Conservation (phyloP, 2,888 invertebrate genomes). For the Erebia epiphron region DNA sequence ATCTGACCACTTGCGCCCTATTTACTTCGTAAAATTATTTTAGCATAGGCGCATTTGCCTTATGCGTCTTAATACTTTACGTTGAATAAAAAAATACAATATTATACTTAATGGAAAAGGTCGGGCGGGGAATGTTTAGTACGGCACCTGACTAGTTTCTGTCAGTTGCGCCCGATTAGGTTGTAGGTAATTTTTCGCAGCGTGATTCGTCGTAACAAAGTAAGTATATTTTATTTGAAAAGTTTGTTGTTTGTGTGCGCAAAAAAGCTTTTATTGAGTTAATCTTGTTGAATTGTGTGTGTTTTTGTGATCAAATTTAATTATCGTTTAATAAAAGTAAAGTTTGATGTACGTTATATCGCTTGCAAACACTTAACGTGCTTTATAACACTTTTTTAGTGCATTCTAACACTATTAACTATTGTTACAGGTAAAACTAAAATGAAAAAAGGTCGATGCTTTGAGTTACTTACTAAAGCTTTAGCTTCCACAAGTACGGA, state of each 20-base stretch:
- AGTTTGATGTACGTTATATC: too few relatives aligned
- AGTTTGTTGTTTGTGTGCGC: background rate
- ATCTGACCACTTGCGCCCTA: conserved; percentile 8
- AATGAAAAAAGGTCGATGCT: too few relatives aligned
- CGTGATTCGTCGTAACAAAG: conserved; percentile 6
- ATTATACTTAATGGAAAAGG: conserved; percentile 6
- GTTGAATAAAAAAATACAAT: conserved; percentile 8
- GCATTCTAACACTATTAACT: too few relatives aligned
- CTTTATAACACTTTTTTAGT: too few relatives aligned
- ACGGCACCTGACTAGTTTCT: conserved; percentile 3
- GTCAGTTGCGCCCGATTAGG: conserved; percentile 6
- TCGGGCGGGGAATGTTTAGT: conserved; percentile 3
- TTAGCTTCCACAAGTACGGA: too few relatives aligned
- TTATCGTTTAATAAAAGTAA: too few relatives aligned
- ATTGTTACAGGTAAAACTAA: too few relatives aligned
- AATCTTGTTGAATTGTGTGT: too few relatives aligned
- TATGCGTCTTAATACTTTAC: conserved; percentile 5
- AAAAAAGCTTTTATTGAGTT: too few relatives aligned
- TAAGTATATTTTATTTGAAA: conserved; percentile 9
- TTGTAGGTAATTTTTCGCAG: conserved; percentile 5
- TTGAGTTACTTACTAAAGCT: too few relatives aligned
- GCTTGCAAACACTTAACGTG: too few relatives aligned
- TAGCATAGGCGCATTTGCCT: conserved; percentile 6
- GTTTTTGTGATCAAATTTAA: too few relatives aligned
- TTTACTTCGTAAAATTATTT: conserved; percentile 8